Percentiles rank a stretch among this genome's conserved stretches.
Conservation (phyloP, 2,888 invertebrate species). For the Oithona nana region DNA sequence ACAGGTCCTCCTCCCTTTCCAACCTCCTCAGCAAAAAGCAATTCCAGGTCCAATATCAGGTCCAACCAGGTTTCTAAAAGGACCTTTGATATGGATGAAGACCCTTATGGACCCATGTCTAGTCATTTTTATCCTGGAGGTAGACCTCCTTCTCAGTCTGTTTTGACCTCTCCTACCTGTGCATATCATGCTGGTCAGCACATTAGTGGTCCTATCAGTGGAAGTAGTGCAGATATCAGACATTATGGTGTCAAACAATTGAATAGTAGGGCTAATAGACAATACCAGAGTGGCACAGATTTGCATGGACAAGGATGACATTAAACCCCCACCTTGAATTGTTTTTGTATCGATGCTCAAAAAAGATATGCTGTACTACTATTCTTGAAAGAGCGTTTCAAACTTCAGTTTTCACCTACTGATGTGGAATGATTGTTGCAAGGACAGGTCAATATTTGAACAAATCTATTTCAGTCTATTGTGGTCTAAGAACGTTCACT, state of each 20-base stretch:
- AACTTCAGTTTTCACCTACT: too few species aligned
- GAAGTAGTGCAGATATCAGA: background rate
- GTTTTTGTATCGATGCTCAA: too few species aligned
- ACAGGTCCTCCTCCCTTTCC: background rate
- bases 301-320: background rate
- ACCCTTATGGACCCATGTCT: constrained; percentile 10
- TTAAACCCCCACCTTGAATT: too few species aligned
- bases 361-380: background rate
- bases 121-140: background rate
- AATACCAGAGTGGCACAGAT: background rate
- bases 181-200: background rate
- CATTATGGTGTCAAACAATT: background rate
- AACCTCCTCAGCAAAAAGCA: too few species aligned
- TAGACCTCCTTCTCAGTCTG: background rate
- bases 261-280: background rate
- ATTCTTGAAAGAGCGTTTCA: background rate
- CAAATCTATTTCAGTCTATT: too few species aligned
- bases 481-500: too few species aligned
- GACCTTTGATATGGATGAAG: background rate
- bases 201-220: background rate
- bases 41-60: too few species aligned
- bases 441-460: too few species aligned
- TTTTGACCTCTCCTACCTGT: background rate
- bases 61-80: background rate
- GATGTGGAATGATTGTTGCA: too few species aligned